phyloP scores from a whole-genome alignment of 2,113 vertebrate species.

The Orycteropus afer region DNA sequence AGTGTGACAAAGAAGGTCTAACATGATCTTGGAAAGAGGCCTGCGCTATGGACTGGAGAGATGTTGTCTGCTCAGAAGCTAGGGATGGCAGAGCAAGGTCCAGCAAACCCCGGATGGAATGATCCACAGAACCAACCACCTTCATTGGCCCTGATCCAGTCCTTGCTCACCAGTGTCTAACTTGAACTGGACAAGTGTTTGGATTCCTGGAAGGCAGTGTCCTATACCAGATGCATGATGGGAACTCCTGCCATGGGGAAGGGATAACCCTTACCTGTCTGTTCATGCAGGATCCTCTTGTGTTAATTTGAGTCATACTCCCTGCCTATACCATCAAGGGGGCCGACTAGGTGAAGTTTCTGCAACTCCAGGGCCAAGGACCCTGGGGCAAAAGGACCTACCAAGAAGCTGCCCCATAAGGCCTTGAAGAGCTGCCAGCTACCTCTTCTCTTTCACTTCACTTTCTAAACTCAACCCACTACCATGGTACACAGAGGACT shows the following conservation, averaged over 20 bases:
- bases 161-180: background rate
- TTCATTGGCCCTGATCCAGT: background rate
- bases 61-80: background rate
- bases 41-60: background rate
- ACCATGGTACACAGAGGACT: background rate
- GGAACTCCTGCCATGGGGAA: background rate
- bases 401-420: background rate
- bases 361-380: background rate
- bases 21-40: background rate
- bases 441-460: background rate
- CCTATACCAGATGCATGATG: rapidly evolving
- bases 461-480: background rate
- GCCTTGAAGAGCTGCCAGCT: background rate
- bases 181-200: background rate
- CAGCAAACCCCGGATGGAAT: background rate
- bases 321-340: background rate
- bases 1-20: background rate
- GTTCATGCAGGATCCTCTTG: background rate
- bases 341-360: background rate
- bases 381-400: background rate
- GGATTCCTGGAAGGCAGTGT: background rate
- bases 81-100: background rate
- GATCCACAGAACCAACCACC: background rate
- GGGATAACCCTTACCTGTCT: background rate
- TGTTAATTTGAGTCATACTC: background rate